Base-by-base conservation (phyloP, 2,113 vertebrate genomes). In the Benthochromis sp. region DNA sequence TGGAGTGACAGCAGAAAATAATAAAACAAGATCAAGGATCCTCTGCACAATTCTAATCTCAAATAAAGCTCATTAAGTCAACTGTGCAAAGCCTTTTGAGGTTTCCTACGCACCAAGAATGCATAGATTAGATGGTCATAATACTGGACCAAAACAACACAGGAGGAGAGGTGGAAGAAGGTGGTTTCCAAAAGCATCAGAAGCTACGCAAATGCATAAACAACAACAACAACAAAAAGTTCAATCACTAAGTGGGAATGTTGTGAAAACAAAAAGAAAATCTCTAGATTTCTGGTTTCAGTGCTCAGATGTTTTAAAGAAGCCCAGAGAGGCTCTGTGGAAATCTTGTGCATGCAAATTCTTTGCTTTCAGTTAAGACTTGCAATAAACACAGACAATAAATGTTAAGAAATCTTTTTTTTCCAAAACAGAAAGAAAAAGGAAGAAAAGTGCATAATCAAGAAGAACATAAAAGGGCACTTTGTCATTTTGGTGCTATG, bases 381-480 rank as follows among this genome's bases (percentile, higher is more conserved):
- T 61, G 61, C 59, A 90, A 87, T 76, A 84, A 91, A 90, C 78
- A 91, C 79, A 90, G 84, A 86, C 87, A 90, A 89, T 88, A 93
- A 81, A 86, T 71, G 81, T 90, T 89, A 88, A 90, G 90, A 91
- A 87, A 13, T 81, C 55, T 69, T 83, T 79, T 86, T 61, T 55
- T 88, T 7, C 83, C 88, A 31, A 81, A 86, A 91, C 88, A 90
- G 86, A 88, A 85, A 85, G 54, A 92, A 92, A 59, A 90, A 76
- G 82, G 31, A 66, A 66, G 36, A 91, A 94, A 95, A 95, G 95
- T 96, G 94, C 95, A 95, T 95, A 86, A 92, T 90, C 69, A 85
- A 90, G 85, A 93, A 88, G 88, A 95, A 95, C 86, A 86, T 92
- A 92, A 93, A 95, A 95, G 95, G 94, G 90, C 95, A 96, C 95